Conservation (phyloP, 2,797 vertebrate genomes). For the Urophycis tenuis region DNA sequence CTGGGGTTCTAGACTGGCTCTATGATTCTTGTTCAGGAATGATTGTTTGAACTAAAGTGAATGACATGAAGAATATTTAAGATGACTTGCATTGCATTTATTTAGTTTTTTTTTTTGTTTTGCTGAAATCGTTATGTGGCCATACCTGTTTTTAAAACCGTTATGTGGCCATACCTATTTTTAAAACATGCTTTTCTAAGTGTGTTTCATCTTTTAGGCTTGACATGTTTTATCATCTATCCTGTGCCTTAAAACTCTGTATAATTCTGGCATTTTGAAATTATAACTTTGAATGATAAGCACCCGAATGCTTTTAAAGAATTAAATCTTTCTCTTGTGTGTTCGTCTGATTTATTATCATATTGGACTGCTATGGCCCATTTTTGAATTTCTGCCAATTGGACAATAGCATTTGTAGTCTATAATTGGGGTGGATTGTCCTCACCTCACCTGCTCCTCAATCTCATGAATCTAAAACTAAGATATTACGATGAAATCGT, state of each 20-base stretch:
- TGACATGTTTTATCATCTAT: slow-evolving; percentile 47
- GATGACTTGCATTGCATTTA: not conserved
- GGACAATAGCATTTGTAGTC: not conserved
- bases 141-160: not conserved
- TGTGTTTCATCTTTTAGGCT: slow-evolving; percentile 43
- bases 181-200: slow-evolving; percentile 21
- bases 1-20: no score
- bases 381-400: not conserved
- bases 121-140: not conserved
- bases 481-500: not conserved
- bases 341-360: not conserved
- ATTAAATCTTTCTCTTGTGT: slow-evolving; percentile 58
- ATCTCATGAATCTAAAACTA: not conserved
- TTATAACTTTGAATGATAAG: slow-evolving; percentile 56
- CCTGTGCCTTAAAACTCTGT: slow-evolving; percentile 68
- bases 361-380: not conserved
- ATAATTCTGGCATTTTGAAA: slow-evolving; percentile 57
- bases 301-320: slow-evolving; percentile 55
- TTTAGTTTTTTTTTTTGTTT: not conserved
- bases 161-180: not conserved
- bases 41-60: not conserved
- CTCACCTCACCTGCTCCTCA: not conserved
- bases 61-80: not conserved
- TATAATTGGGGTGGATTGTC: not conserved
- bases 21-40: not conserved